A percentile compares a stretch with the other conserved stretches of the same genome.
Evolutionary conservation across 2,113 vertebrate species (phyloP).

Genomic region (Panurus biarmicus): DNA sequence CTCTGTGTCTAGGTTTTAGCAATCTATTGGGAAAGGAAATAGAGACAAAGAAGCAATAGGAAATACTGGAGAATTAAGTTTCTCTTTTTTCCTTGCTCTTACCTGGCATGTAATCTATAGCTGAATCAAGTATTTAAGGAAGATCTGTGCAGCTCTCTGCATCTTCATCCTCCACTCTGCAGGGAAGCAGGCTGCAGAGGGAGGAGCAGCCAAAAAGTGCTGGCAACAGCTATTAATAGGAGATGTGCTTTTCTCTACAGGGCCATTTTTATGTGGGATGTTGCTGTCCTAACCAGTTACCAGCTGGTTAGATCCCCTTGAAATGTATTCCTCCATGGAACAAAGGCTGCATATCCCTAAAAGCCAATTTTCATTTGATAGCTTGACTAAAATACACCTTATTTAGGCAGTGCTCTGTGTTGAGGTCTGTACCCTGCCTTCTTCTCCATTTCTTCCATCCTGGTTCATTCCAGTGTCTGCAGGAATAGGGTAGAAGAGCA

Average conservation of each 20-base stretch:
- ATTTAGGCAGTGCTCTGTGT: background rate
- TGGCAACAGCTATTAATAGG: background rate
- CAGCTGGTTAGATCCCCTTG: background rate
- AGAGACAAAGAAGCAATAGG: background rate
- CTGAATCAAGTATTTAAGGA: background rate
- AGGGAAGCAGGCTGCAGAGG: background rate
- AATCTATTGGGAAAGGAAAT: background rate
- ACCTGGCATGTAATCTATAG: background rate
- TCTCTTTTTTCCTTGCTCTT: background rate
- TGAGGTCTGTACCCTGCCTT: background rate
- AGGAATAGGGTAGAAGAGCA: rapidly evolving
- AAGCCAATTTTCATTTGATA: background rate
- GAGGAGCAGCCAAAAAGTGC: background rate
- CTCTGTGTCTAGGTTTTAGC: background rate
- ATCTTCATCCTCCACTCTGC: rapidly evolving
- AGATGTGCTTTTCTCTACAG: background rate
- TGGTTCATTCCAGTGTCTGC: background rate
- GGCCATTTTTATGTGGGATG: background rate
- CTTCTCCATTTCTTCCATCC: background rate
- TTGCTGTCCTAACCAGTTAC: background rate
- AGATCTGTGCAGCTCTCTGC: background rate
- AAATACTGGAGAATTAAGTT: background rate
- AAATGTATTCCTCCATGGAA: background rate
- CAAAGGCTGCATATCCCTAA: background rate
- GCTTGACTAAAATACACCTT: background rate